phyloP scores from a whole-genome alignment of 2,888 invertebrate genomes.

The Lamellibrachia columna region DNA sequence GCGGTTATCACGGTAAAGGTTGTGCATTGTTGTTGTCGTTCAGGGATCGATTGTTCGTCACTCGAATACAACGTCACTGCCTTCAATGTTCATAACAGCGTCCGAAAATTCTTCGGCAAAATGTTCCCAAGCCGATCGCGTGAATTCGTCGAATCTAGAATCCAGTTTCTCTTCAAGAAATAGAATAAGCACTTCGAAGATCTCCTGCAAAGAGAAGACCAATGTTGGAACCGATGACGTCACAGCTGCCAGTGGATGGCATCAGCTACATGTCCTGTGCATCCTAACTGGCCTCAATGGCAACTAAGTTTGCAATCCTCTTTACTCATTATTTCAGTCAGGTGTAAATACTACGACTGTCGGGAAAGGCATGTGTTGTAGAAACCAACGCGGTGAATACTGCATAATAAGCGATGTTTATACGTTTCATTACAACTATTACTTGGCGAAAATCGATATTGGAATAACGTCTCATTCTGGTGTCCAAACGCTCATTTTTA shows the following conservation, averaged over 20 bases:
- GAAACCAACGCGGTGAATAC: too few relatives aligned
- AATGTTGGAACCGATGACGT: too few relatives aligned
- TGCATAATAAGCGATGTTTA: too few relatives aligned
- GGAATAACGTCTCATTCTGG: too few relatives aligned
- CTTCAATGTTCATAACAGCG: background rate
- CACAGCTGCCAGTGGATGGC: background rate
- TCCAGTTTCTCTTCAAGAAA: slow-evolving; percentile 23
- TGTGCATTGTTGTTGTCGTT: background rate
- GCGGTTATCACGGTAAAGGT: background rate
- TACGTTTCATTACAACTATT: too few relatives aligned
- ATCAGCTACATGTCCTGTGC: too few relatives aligned
- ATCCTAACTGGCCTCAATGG: background rate
- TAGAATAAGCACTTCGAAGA: slow-evolving; percentile 20
- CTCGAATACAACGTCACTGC: background rate
- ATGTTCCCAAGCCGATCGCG: slow-evolving; percentile 17
- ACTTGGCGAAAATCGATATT: too few relatives aligned
- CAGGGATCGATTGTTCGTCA: background rate
- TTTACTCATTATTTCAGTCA: too few relatives aligned
- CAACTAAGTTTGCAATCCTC: background rate
- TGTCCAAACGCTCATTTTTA: too few relatives aligned
- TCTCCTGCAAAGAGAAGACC: slow-evolving; percentile 16
- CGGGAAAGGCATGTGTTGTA: too few relatives aligned
- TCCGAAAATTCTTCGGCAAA: slow-evolving; percentile 19
- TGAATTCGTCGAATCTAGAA: slow-evolving; percentile 16
- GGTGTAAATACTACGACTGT: too few relatives aligned